Base-by-base conservation (phyloP, 2,113 vertebrate species). In the Edolisoma coerulescens region DNA sequence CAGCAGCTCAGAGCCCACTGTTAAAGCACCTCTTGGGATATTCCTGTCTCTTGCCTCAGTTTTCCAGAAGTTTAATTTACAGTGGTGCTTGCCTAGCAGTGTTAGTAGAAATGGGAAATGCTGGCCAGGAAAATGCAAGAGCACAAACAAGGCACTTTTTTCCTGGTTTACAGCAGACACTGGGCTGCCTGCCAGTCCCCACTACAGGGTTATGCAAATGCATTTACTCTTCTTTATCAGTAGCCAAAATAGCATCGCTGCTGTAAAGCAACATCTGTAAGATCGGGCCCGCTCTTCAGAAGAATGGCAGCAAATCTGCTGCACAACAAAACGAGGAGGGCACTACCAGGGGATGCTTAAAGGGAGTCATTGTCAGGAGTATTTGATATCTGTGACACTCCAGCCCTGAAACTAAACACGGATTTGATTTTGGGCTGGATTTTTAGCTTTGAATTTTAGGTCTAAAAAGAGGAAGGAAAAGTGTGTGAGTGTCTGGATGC, bases 121-220 rank as follows among this genome's bases (percentile, higher is more conserved):
- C 23, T 0, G 0, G 56, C 63, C 71, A 81, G 82, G n/a, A 86
- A 88, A 71, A 90, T 9, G 15, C 65, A 77, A 74, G 81, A 93
- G 68, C 90, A 54, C 33, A 92, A 92, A 59, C 17, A 77, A 80
- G 4, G 54, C 4, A 2, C 13, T 67, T 67, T 68, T 71, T 35
- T 9, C 75, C 56, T 9, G 56, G 56, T 90, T 63, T 59, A 81
- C 54, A 88, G 85, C 78, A 95, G 87, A 70, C 6, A 17, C 80
- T 26, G 91, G 95, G 96, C 87, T 86, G 82, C 71, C 82, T 44
- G 85, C 92, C 93, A 93, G 67, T 23, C 24, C 73, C 71, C 14
- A 12, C 59, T 59, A 75, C 47, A 9, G 85, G 82, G 90, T 75
- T 88, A 88, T 88, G 90, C 73, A 95, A 96, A 96, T 78, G 26